phyloP scores from a whole-genome alignment of 2,888 invertebrate species.

The Gisinianus flammeolus region DNA sequence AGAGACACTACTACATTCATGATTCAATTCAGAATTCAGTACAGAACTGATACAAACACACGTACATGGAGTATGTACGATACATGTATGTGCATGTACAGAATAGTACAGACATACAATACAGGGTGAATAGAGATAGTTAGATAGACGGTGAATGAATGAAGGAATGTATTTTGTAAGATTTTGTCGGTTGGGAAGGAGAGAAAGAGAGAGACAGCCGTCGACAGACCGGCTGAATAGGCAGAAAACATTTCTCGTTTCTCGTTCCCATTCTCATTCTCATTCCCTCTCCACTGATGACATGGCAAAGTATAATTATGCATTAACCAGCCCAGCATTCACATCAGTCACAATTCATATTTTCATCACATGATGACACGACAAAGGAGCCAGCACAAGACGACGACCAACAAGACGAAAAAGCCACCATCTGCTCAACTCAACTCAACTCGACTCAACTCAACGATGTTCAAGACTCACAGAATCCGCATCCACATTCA shows the following conservation, averaged over 20 bases:
- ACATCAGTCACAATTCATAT: constrained; percentile 17
- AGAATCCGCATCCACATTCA: neutral
- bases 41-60: neutral
- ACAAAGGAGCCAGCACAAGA: neutral
- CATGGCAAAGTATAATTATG: neutral
- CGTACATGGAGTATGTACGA: neutral
- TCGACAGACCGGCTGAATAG: constrained; percentile 12
- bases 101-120: neutral
- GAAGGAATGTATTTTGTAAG: neutral
- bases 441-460: no score
- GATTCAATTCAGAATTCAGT: neutral
- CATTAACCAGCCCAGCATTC: neutral
- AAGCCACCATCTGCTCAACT: constrained; percentile 4
- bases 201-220: neutral
- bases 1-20: neutral
- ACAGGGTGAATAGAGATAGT: neutral
- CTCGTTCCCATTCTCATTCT: neutral
- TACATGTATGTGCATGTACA: neutral
- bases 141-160: neutral
- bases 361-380: constrained; percentile 10
- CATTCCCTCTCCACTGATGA: neutral
- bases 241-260: constrained; percentile 2
- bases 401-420: neutral
- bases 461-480: no score
- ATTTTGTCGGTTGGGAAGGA: constrained; percentile 1